Conservation (phyloP, 2,888 invertebrate species). For the Xestobium rufovillosum region DNA sequence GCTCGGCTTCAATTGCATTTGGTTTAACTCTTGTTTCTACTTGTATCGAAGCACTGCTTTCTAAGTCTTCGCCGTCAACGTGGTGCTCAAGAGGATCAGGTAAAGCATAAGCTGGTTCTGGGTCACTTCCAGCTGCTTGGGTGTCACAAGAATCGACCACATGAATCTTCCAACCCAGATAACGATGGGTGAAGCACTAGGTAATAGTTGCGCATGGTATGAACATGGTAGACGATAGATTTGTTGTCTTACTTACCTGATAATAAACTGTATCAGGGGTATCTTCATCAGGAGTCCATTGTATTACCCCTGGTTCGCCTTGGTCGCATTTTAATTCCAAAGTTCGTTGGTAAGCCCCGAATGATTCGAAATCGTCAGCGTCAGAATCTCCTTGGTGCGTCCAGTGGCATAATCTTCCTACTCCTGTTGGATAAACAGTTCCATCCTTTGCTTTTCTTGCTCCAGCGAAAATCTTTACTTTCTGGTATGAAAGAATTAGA, state of each 20-base stretch:
- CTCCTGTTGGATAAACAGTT: slow-evolving; percentile 63
- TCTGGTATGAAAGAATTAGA: slow-evolving; percentile 48
- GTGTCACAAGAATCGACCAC: slow-evolving; percentile 76
- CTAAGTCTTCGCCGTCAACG: slow-evolving; percentile 45
- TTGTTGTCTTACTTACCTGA: slow-evolving; percentile 54
- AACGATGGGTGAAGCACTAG: slow-evolving; percentile 88
- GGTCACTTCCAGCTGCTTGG: slow-evolving; percentile 48
- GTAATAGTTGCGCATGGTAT: slow-evolving; percentile 20
- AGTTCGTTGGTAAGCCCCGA: slow-evolving; percentile 83
- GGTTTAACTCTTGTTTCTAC: slow-evolving; percentile 56
- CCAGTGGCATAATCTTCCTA: slow-evolving; percentile 85
- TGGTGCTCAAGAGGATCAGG: slow-evolving; percentile 32
- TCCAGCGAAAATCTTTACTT: slow-evolving; percentile 75
- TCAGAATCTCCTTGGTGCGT: slow-evolving; percentile 66
- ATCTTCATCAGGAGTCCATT: slow-evolving; percentile 78
- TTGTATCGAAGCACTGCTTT: slow-evolving; percentile 54
- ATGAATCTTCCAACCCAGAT: slow-evolving; percentile 93
- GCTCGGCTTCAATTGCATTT: not conserved
- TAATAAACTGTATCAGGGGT: slow-evolving; percentile 92
- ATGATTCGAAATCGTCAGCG: slow-evolving; percentile 77
- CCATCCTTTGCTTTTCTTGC: slow-evolving; percentile 63
- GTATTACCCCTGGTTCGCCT: slow-evolving; percentile 76
- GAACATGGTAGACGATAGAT: not conserved
- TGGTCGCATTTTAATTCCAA: slow-evolving; percentile 75
- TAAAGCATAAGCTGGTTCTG: slow-evolving; percentile 42